Evolutionary conservation across 2,888 invertebrate species (phyloP).

Genomic region (Liposcelis brunnea): DNA sequence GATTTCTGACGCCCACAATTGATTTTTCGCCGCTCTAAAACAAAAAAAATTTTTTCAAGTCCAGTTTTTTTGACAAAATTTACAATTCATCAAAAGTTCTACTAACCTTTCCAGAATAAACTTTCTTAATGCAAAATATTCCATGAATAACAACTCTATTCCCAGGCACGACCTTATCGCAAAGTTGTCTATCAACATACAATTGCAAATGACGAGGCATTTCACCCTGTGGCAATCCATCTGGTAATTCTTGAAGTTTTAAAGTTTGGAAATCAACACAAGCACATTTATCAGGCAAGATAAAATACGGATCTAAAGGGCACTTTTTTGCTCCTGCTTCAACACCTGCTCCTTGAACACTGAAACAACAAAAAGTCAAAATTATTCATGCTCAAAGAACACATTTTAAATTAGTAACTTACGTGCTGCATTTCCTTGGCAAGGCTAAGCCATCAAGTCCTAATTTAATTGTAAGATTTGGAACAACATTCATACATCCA

Average conservation of each 20-base stretch:
- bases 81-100: conserved; percentile 1
- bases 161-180: conserved; percentile 91
- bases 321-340: conserved; percentile 73
- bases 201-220: conserved; percentile 91
- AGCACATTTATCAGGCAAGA: conserved; percentile 91
- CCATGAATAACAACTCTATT: conserved; percentile 87
- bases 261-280: conserved; percentile 96
- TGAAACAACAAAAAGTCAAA: background rate
- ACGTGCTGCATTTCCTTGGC: conserved; percentile 88
- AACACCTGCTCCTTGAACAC: background rate
- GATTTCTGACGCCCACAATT: conserved; percentile 78
- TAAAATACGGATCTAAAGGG: conserved; percentile 93
- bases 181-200: conserved; percentile 83
- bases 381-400: too few relatives aligned
- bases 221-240: conserved; percentile 90
- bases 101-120: conserved; percentile 38
- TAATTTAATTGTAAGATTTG: conserved; percentile 79
- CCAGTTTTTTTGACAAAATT: too few relatives aligned
- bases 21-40: conserved; percentile 42
- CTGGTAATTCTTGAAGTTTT: conserved; percentile 94
- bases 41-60: too few relatives aligned
- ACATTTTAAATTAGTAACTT: conserved; percentile 27
- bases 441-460: conserved; percentile 91
- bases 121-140: conserved; percentile 90
- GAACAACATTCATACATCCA: conserved; percentile 74